These are phyloP conservation scores for Parauchenoglanis punctatus DNA, from an alignment of 2,797 vertebrate genomes.

Conservation along the genomic window DNA sequence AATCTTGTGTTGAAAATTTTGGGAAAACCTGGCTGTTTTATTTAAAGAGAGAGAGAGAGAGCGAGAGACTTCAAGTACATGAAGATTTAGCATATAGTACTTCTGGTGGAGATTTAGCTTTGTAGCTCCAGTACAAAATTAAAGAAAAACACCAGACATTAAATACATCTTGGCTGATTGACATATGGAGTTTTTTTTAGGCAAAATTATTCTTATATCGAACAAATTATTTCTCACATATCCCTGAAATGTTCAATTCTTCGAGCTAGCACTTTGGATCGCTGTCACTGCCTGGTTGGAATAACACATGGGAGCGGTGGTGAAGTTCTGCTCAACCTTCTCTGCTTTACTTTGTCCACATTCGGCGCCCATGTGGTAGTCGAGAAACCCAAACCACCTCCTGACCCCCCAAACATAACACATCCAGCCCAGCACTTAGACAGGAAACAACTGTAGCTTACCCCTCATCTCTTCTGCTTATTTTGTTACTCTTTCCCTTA, in stretches of 20 bases:
- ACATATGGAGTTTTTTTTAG: neutral
- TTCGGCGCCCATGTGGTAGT: conserved; percentile 63
- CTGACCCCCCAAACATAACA: conserved; percentile 31
- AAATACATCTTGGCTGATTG: neutral
- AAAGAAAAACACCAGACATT: neutral
- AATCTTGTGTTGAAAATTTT: neutral
- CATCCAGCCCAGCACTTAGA: conserved; percentile 59
- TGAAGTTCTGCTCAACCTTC: conserved; percentile 51
- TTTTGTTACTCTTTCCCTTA: conserved; percentile 68
- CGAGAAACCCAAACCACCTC: conserved; percentile 32
- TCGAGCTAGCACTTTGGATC: neutral
- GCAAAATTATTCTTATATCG: neutral
- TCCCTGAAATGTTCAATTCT: neutral
- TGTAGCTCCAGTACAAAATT: neutral
- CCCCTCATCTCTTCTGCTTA: conserved; percentile 65
- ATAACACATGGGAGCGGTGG: conserved; percentile 56
- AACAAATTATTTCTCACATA: neutral
- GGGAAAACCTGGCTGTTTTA: too few species aligned
- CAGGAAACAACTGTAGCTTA: conserved; percentile 70
- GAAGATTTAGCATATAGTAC: neutral
- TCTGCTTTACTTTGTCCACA: conserved; percentile 60
- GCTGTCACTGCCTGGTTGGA: conserved; percentile 42
- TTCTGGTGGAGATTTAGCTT: neutral
- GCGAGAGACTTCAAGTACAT: too few species aligned
- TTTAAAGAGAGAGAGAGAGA: too few species aligned